Conservation (phyloP, 1,140 invertebrate species). For the Papilio polyxenes region DNA sequence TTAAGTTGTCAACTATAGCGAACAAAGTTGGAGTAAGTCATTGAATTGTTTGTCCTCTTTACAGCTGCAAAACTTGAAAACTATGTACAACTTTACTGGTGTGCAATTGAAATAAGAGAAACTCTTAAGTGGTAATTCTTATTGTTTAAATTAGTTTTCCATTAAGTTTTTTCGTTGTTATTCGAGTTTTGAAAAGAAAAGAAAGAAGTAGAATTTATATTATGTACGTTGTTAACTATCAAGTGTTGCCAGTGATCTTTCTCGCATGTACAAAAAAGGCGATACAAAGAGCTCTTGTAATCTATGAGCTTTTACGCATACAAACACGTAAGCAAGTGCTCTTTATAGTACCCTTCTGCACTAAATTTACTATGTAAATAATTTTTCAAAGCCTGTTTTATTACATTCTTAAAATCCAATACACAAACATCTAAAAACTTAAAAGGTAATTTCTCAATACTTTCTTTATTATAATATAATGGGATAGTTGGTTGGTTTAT, state of each 20-base stretch:
- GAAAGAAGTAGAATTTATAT: not conserved
- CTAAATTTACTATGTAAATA: slow-evolving; percentile 18
- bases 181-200: too few relatives aligned
- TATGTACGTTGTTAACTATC: not conserved
- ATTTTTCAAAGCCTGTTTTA: not conserved
- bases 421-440: not conserved
- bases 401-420: not conserved
- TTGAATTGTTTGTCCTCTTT: slow-evolving; percentile 22
- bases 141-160: not conserved
- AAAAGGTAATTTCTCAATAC: not conserved
- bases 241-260: not conserved
- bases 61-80: slow-evolving; percentile 12
- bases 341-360: too few relatives aligned
- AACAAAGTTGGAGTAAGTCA: slow-evolving; percentile 29
- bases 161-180: too few relatives aligned
- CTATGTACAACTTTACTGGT: not conserved
- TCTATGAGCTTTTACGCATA: not conserved
- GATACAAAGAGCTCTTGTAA: not conserved
- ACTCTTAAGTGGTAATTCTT: not conserved
- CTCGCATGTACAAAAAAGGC: not conserved
- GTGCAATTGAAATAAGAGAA: slow-evolving; percentile 1
- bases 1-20: slow-evolving; percentile 8
- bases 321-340: too few relatives aligned
- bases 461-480: not conserved
- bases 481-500: not conserved